A percentile compares a stretch with the other conserved stretches of the same genome.
Conservation (phyloP, 2,888 invertebrate genomes). For the Trachelus troglodyta region DNA sequence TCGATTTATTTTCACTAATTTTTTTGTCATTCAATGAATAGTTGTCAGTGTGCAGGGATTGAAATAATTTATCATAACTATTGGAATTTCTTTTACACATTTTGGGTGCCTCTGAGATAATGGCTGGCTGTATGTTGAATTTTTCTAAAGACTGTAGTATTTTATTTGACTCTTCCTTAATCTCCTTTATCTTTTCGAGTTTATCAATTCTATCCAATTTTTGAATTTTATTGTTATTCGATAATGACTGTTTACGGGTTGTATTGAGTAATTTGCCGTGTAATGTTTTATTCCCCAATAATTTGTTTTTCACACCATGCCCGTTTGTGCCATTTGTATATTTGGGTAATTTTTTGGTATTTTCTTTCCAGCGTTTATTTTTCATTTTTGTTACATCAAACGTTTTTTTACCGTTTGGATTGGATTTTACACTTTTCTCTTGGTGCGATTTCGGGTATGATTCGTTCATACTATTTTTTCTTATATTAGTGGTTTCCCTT, state of each 20-base stretch:
- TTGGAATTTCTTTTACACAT: constrained; percentile 19
- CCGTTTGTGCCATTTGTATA: background rate
- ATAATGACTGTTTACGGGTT: background rate
- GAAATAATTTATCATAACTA: background rate
- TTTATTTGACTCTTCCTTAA: constrained; percentile 1
- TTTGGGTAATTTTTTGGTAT: background rate
- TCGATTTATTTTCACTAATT: background rate
- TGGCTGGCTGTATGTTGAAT: constrained; percentile 43
- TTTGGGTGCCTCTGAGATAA: constrained; percentile 27
- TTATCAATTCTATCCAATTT: background rate
- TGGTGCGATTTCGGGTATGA: background rate
- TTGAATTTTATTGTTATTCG: background rate
- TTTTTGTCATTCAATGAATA: background rate
- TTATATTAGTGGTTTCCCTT: background rate
- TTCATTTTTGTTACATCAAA: background rate
- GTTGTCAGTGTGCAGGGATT: constrained; percentile 13
- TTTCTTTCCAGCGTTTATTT: background rate
- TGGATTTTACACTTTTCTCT: background rate
- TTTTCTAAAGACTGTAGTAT: constrained; percentile 25
- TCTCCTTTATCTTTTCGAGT: constrained; percentile 3
- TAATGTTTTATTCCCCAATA: background rate
- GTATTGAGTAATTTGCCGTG: background rate
- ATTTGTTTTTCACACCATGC: background rate
- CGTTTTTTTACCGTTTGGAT: background rate
- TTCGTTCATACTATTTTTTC: background rate